Conservation (phyloP, 2,888 invertebrate species). For the Diarsia dahlii region DNA sequence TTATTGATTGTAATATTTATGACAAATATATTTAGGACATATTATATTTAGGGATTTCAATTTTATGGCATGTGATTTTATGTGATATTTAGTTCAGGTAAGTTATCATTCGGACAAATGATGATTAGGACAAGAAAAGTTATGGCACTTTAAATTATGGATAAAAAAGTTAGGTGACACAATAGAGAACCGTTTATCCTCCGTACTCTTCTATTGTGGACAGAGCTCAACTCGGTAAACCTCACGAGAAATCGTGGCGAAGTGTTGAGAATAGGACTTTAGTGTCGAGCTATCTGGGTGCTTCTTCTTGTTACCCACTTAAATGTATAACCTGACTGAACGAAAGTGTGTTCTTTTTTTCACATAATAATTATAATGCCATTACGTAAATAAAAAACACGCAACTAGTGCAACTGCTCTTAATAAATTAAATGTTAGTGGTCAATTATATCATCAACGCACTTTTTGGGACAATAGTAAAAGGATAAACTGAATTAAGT, state of each 20-base stretch:
- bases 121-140: too few species aligned
- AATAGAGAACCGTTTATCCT: too few species aligned
- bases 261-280: slow-evolving; percentile 44
- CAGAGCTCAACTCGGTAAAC: slow-evolving; percentile 40
- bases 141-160: too few species aligned
- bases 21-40: too few species aligned
- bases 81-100: too few species aligned
- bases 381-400: slow-evolving; percentile 5
- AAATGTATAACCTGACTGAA: slow-evolving; percentile 1
- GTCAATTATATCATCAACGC: not conserved
- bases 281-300: slow-evolving; percentile 26
- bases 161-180: too few species aligned
- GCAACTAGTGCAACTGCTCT: not conserved
- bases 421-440: slow-evolving; percentile 8
- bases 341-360: slow-evolving; percentile 11
- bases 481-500: not conserved
- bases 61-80: too few species aligned
- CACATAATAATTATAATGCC: slow-evolving; percentile 12
- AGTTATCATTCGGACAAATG: too few species aligned
- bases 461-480: slow-evolving; percentile 11
- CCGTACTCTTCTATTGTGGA: slow-evolving; percentile 13
- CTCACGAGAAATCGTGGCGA: slow-evolving; percentile 78
- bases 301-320: slow-evolving; percentile 45
- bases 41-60: too few species aligned
- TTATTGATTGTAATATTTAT: too few species aligned